phyloP scores from a whole-genome alignment of 2,888 invertebrate genomes.

The Drosophila prostipennis region DNA sequence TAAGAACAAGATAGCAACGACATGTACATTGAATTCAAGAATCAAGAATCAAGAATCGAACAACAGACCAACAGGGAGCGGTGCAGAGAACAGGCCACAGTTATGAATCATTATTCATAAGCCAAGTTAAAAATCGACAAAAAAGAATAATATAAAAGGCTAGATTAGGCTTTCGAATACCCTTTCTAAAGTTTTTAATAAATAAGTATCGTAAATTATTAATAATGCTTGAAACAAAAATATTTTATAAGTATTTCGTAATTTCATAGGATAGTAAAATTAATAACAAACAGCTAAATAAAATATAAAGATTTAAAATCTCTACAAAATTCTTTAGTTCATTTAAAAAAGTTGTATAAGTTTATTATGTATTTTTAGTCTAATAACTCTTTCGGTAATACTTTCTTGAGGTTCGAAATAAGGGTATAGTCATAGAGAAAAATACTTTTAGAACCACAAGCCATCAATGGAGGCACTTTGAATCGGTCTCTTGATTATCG shows the following conservation, averaged over 20 bases:
- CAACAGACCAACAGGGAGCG: slow-evolving; percentile 47
- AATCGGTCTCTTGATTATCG: slow-evolving; percentile 66
- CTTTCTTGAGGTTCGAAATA: neutral
- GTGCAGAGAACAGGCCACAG: slow-evolving; percentile 35
- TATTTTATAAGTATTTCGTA: too few species aligned
- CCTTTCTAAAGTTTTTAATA: neutral
- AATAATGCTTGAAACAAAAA: too few species aligned
- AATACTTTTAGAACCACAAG: slow-evolving; percentile 14
- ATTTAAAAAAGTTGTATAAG: too few species aligned
- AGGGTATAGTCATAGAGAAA: neutral
- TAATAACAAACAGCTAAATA: too few species aligned
- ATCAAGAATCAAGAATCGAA: slow-evolving; percentile 71
- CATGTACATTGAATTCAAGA: slow-evolving; percentile 75
- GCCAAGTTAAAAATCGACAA: slow-evolving; percentile 42
- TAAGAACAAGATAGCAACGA: slow-evolving; percentile 77
- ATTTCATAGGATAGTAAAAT: too few species aligned
- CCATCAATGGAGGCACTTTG: slow-evolving; percentile 28
- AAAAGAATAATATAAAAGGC: neutral
- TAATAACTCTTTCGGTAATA: neutral
- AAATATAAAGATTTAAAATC: too few species aligned
- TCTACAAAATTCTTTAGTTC: too few species aligned
- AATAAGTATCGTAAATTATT: too few species aligned
- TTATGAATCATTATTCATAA: slow-evolving; percentile 73
- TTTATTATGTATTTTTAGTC: too few species aligned
- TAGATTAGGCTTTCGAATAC: neutral